phyloP scores from a whole-genome alignment of 2,113 vertebrate species.

The Pachycephala philippinensis region DNA sequence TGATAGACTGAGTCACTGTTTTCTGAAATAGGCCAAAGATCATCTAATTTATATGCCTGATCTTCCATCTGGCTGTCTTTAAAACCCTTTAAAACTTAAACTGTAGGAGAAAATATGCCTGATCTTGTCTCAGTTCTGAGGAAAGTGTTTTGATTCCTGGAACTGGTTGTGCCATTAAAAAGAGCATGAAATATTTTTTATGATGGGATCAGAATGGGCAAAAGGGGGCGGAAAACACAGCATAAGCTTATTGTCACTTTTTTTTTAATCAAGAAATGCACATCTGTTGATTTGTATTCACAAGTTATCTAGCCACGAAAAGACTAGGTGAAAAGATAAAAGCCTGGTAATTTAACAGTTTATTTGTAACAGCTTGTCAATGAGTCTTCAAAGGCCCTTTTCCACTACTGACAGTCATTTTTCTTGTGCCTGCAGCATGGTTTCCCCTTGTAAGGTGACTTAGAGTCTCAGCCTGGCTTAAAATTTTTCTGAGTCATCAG shows the following conservation, averaged over 20 bases:
- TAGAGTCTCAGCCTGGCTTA: background rate
- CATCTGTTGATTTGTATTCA: background rate
- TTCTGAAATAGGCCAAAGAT: slow-evolving; percentile 22
- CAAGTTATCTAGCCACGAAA: background rate
- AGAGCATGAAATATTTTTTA: background rate
- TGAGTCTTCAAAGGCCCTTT: background rate
- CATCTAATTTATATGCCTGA: slow-evolving; percentile 30
- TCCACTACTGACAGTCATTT: background rate
- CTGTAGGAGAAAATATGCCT: background rate
- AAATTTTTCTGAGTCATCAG: background rate
- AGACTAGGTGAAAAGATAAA: background rate
- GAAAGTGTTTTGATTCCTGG: background rate
- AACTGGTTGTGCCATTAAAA: background rate
- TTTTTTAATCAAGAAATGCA: background rate
- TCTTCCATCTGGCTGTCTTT: background rate
- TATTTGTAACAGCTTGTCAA: background rate
- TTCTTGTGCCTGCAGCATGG: background rate
- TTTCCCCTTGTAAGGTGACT: background rate
- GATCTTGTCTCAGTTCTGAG: background rate
- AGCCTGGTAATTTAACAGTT: background rate
- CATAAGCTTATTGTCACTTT: background rate
- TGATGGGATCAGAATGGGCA: background rate
- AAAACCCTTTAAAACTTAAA: background rate
- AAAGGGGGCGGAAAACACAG: background rate
- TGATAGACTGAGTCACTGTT: background rate